Evolutionary conservation across 2,888 invertebrate genomes (phyloP).

Genomic region (Gymnocheta viridis): DNA sequence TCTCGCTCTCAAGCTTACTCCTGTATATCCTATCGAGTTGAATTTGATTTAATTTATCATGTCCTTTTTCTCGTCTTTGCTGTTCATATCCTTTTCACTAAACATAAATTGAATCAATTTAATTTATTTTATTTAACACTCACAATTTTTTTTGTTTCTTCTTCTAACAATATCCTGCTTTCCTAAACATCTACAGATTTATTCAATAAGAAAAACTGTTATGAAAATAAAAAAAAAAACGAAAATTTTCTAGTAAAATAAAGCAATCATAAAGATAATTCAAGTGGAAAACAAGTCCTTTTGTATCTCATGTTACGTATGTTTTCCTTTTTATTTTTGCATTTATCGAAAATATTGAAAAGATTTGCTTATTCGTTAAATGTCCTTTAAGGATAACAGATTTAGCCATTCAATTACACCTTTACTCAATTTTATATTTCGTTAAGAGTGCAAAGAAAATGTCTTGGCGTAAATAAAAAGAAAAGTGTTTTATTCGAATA

Average conservation of each 20-base stretch:
- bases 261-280: conserved; percentile 76
- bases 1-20: neutral
- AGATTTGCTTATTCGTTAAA: conserved; percentile 35
- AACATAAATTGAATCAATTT: conserved; percentile 73
- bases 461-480: conserved; percentile 44
- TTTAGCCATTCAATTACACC: conserved; percentile 56
- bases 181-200: conserved; percentile 27
- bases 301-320: conserved; percentile 59
- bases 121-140: conserved; percentile 72
- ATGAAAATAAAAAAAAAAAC: conserved; percentile 1
- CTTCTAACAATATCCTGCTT: neutral
- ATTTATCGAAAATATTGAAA: conserved; percentile 9
- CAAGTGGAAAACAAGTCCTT: conserved; percentile 77
- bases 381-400: conserved; percentile 36
- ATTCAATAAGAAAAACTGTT: conserved; percentile 50
- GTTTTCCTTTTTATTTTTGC: neutral
- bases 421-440: conserved; percentile 23
- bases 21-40: conserved; percentile 56
- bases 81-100: conserved; percentile 27
- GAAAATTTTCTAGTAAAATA: conserved; percentile 42
- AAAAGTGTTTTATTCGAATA: conserved; percentile 54
- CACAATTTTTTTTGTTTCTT: conserved; percentile 26
- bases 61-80: conserved; percentile 60
- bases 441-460: neutral
- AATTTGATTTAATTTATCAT: conserved; percentile 73